Conservation (phyloP, 2,797 vertebrate genomes). For the Leuciscus waleckii region DNA sequence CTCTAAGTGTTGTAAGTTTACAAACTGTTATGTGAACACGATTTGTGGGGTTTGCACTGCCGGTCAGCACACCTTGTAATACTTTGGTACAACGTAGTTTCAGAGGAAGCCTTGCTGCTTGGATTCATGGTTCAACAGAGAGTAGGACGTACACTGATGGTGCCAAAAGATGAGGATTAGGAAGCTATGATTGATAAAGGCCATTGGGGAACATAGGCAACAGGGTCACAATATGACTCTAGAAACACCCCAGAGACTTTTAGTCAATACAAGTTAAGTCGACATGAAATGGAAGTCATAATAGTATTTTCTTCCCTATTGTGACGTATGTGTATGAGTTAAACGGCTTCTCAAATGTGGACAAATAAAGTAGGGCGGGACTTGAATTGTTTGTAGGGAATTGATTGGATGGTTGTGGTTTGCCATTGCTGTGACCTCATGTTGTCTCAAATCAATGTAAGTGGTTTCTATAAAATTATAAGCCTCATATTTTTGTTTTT, state of each 20-base stretch:
- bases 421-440: not conserved
- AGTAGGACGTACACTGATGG: not conserved
- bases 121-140: not conserved
- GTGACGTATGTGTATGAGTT: not conserved
- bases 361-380: not conserved
- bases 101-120: constrained; percentile 8
- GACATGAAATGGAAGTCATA: not conserved
- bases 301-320: not conserved
- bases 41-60: not conserved
- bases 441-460: too few relatives aligned
- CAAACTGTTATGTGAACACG: constrained; percentile 41
- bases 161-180: not conserved
- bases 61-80: constrained; percentile 16
- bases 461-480: not conserved
- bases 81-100: not conserved
- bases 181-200: not conserved
- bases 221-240: not conserved
- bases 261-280: not conserved
- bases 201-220: not conserved
- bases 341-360: not conserved
- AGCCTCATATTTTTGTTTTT: not conserved
- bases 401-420: not conserved
- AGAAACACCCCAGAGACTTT: not conserved
- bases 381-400: not conserved
- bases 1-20: constrained; percentile 32